Base-by-base conservation (phyloP, 2,888 invertebrate genomes). In the Catocala fraxini region DNA sequence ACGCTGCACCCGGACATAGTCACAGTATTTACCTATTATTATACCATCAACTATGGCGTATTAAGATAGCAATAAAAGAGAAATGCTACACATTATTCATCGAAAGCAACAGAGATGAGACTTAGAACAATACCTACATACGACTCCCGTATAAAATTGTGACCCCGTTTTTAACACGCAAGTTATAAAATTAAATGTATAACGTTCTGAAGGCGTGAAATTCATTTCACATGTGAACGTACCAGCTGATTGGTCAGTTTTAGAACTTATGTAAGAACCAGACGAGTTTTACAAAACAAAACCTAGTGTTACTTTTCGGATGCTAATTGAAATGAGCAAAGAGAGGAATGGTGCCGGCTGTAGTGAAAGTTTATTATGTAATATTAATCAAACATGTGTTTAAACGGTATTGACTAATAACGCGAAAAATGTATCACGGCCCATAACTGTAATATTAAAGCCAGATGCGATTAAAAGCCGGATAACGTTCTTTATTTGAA, bases 291-390 rank as follows among this genome's bases (percentile, higher is more conserved):
- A 60, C 59, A 72, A 83, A 84, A 82, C 13, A 82, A 82, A 79
- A 84, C 73, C 78, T 82, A 81, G 81, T 78, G 63, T 63, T 83
- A 81, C 81, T 80, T 83, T 86, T 84, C 79, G 77, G 79, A 84
- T 90, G 90, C 87, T 92, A 91, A 92, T 90, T 90, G 88, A 84
- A 88, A 86, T 84, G 83, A 83, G 83, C 86, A 84, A 84, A 84
- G 80, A 80, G 66, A 79, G 71, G 81, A 85, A 85, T 80, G 71
- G 77, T 75, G 82, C 63, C 68, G 66, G 68, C 59, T 61, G 65
- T 56, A 75, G 92, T 85, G 92, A 92, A 92, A 92, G 92, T 88
- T 59, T 25, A 69, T 91, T 90, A 76, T 76, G 75, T 84, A 89
- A 92, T 72, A 59, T 71, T 79, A 81, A 83, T 85, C 83, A 65